Evolutionary conservation across 2,113 vertebrate species (phyloP).

Genomic region (Nothoprocta perdicaria): DNA sequence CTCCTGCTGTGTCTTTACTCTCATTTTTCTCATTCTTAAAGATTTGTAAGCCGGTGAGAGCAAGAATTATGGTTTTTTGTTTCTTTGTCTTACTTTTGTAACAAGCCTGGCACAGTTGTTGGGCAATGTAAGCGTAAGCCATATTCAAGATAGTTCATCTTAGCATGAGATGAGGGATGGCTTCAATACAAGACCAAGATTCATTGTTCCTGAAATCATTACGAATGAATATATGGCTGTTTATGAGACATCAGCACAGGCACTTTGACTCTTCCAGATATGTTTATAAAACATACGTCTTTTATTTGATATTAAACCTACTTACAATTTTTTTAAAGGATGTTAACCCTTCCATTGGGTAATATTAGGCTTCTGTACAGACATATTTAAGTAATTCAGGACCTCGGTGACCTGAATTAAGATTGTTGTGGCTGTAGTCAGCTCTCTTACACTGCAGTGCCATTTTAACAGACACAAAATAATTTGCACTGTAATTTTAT

Average conservation of each 20-base stretch:
- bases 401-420: not conserved
- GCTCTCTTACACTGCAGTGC: not conserved
- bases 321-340: not conserved
- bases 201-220: not conserved
- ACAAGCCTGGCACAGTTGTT: not conserved
- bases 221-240: not conserved
- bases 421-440: fast-evolving
- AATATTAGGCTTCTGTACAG: not conserved
- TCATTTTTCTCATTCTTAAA: not conserved
- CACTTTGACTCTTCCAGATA: not conserved
- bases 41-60: not conserved
- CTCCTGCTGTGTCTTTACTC: not conserved
- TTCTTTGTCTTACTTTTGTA: not conserved
- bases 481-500: not conserved
- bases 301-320: not conserved
- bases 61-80: not conserved
- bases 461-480: not conserved
- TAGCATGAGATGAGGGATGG: not conserved
- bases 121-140: not conserved
- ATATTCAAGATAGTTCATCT: not conserved
- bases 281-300: not conserved
- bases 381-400: not conserved
- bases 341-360: not conserved
- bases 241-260: not conserved
- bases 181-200: not conserved